Evolutionary conservation across 2,113 vertebrate genomes (phyloP).

Genomic region (Crypturellus undulatus): DNA sequence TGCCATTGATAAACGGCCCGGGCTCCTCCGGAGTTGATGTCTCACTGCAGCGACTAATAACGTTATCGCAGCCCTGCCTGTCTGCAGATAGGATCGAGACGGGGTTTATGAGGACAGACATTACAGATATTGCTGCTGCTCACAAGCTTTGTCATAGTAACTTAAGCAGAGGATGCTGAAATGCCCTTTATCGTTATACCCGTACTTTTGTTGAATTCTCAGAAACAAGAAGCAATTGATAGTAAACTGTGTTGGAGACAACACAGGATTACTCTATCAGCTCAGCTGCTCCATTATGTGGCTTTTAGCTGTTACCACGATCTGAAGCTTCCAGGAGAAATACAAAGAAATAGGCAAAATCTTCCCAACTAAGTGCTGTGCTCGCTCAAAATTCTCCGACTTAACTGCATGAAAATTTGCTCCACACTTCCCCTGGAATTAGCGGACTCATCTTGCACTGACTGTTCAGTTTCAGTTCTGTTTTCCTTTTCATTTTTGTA

Average conservation of each 20-base stretch:
- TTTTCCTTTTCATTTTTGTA: background rate
- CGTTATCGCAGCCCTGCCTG: rapidly evolving
- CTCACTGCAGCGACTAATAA: background rate
- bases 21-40: background rate
- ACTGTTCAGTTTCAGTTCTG: background rate
- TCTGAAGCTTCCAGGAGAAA: background rate
- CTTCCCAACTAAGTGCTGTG: background rate
- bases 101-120: background rate
- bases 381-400: background rate
- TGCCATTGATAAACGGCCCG: background rate
- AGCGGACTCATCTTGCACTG: rapidly evolving
- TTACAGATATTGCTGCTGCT: background rate
- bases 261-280: rapidly evolving
- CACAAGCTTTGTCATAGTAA: background rate
- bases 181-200: background rate
- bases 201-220: background rate
- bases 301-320: rapidly evolving
- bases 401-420: background rate
- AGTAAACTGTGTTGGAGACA: background rate
- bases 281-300: background rate
- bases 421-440: background rate
- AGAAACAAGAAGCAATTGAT: background rate
- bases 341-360: rapidly evolving
- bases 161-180: background rate
- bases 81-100: background rate